A percentile compares a stretch with the other conserved stretches of the same genome.
Evolutionary conservation across 2,888 invertebrate species (phyloP).

Genomic region (Catocala fraxini): DNA sequence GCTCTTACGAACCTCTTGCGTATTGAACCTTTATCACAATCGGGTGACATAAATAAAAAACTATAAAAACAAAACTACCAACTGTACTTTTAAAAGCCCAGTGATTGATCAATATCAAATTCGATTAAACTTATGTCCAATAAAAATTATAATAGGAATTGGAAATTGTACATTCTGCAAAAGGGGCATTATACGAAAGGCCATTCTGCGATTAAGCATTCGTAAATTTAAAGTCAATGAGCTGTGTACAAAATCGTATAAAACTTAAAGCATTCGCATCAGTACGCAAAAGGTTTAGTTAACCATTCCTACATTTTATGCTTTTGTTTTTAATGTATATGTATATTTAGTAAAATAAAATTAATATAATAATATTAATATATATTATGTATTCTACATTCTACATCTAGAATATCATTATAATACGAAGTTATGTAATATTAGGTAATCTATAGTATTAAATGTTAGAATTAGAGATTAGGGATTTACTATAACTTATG

Average conservation of each 20-base stretch:
- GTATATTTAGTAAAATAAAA: conserved; percentile 46
- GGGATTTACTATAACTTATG: conserved; percentile 37
- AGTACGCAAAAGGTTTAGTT: conserved; percentile 28
- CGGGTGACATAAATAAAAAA: too few species aligned
- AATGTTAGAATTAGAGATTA: conserved; percentile 43
- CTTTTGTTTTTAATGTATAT: conserved; percentile 45
- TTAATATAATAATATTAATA: conserved; percentile 20
- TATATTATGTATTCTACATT: conserved; percentile 44
- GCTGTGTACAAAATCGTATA: neutral
- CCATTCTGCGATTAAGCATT: neutral
- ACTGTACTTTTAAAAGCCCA: too few species aligned
- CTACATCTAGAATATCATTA: conserved; percentile 46
- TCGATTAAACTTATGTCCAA: too few species aligned
- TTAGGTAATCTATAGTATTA: conserved; percentile 53
- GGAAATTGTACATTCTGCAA: neutral
- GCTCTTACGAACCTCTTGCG: conserved; percentile 31
- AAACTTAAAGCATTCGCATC: neutral
- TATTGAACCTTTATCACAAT: conserved; percentile 8
- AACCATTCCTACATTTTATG: conserved; percentile 48
- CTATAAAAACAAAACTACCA: too few species aligned
- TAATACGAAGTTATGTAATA: conserved; percentile 51
- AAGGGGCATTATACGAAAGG: neutral
- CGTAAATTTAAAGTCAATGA: neutral
- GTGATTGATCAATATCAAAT: too few species aligned
- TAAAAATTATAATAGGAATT: too few species aligned